Base-by-base conservation (phyloP, 2,797 vertebrate species). In the Pangasius mekongensis region DNA sequence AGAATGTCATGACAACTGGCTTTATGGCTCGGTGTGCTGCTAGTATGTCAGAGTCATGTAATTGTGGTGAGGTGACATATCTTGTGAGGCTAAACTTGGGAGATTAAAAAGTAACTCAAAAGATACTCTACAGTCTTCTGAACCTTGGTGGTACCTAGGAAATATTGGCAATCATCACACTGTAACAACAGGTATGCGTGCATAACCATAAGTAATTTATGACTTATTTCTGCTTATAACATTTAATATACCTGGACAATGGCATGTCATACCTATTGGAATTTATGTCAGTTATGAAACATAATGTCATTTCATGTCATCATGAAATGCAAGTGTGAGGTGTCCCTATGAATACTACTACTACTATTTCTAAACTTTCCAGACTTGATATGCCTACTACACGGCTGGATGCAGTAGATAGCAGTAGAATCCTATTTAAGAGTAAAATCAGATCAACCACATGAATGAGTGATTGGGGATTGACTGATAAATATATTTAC, bases 11-110 rank as follows among this genome's bases (percentile, higher is more conserved):
- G 27, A 24, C 43, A 77, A 7, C 74, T 77, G 73, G 24, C 27
- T 77, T 77, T 77, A 77, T 77, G 49, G 43, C 73, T 52, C 5
- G 2, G 24, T 30, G 43, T 77, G n/a, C 24, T 77, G 47, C 74
- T 52, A 6, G 24, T 13, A n/a, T 77, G 73, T 49, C 43, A 76
- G 22, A 76, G 73, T 47, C 43, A 49, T 24, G 49, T 49, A 76
- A 76, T 74, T 74, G 71, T 43, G 22, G 9, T 74, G 71, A 74
- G 39, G 71, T 74, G 71, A 43, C 71, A 74, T 74, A 52, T 7
- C 74, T 49, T 77, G 73, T 77, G 43, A 52, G 5, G 67, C 67
- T 71, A 71, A 36, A 71, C 33, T 8, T 71, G 67, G 67, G 16
- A 71, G 13, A 5, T 9, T 14, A 67, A 71, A 71, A 71, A 71